Percentiles rank a stretch among this genome's conserved stretches.
These are phyloP conservation scores for Cranoglanis bouderius DNA, from an alignment of 2,113 vertebrate species.

Conservation along the genomic window DNA sequence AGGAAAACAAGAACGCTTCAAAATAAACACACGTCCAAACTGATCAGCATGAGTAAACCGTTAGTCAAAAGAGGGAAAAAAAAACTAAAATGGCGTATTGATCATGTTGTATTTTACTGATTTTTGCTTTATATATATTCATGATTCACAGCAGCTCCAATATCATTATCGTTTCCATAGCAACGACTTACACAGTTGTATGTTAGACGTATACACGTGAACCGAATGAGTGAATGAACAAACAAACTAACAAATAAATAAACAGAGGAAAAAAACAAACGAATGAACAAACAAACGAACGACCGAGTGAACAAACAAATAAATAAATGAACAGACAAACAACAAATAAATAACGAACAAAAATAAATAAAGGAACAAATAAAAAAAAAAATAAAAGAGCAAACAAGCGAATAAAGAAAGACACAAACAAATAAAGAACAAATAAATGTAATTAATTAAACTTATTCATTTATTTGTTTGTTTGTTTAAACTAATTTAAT, in stretches of 20 bases:
- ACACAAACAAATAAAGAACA: neutral
- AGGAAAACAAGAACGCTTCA: conserved; percentile 34
- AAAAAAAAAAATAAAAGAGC: neutral
- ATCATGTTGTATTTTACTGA: neutral
- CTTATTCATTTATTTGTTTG: too few relatives aligned
- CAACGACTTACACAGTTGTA: neutral
- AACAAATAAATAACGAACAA: neutral
- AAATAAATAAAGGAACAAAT: too few relatives aligned
- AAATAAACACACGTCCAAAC: neutral
- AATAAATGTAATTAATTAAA: neutral
- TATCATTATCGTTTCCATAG: neutral
- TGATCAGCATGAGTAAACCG: neutral
- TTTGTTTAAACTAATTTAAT: neutral
- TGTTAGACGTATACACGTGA: neutral
- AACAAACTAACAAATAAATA: neutral
- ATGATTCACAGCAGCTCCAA: neutral
- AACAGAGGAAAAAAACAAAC: neutral
- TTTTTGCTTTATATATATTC: neutral
- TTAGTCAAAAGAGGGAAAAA: neutral
- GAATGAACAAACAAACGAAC: neutral
- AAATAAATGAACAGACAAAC: neutral
- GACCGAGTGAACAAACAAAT: neutral
- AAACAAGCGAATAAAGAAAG: neutral
- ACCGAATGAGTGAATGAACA: neutral
- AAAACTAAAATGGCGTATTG: neutral